These are phyloP conservation scores for Agrilus planipennis DNA, from an alignment of 1,140 invertebrate genomes.

Conservation along the genomic window DNA sequence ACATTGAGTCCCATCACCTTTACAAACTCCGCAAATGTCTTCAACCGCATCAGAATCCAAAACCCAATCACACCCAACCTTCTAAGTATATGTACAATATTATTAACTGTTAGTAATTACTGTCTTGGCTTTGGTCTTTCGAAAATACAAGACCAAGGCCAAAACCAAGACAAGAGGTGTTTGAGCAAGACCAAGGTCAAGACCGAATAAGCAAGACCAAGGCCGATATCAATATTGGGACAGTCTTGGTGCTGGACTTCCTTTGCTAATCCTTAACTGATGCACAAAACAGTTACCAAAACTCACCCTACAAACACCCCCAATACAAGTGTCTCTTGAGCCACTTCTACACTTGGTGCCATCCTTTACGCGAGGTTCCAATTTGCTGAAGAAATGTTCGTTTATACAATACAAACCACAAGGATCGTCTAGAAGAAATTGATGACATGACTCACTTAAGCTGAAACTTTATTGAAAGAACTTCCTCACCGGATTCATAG, in stretches of 20 bases:
- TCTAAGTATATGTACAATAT: constrained; percentile 29
- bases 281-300: background rate
- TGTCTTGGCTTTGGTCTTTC: no score
- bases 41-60: constrained; percentile 52
- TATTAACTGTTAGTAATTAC: background rate
- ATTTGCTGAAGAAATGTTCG: constrained; percentile 33
- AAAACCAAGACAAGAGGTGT: no score
- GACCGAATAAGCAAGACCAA: no score
- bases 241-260: no score
- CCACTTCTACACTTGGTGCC: constrained; percentile 47
- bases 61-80: constrained; percentile 54
- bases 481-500: no score
- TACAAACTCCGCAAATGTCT: constrained; percentile 57
- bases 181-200: no score
- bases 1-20: constrained; percentile 55
- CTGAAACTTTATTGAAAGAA: no score
- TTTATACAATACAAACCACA: constrained; percentile 48
- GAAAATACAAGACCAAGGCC: no score
- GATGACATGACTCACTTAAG: no score
- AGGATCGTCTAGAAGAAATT: constrained; percentile 33
- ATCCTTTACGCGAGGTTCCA: constrained; percentile 35
- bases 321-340: constrained; percentile 45
- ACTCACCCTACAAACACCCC: constrained; percentile 42
- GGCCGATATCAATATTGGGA: no score
- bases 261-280: background rate